A percentile compares a stretch with the other conserved stretches of the same genome.
phyloP scores from a whole-genome alignment of 2,888 invertebrate species.

The Micoletzkya japonica region DNA sequence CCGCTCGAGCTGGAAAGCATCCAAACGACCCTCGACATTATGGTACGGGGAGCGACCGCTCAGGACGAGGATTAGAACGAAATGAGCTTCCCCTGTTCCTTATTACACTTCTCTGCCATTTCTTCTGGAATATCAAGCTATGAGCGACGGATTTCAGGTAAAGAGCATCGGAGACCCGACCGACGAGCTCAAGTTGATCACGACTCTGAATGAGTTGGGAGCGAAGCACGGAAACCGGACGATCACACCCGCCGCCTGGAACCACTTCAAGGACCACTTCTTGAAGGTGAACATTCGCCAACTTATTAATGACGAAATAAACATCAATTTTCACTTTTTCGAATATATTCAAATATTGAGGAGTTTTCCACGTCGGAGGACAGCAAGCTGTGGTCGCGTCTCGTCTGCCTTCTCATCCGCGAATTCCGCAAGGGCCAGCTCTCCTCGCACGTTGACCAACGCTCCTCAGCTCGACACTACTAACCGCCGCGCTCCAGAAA shows the following conservation, averaged over 20 bases:
- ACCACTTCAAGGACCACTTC: slow-evolving; percentile 4
- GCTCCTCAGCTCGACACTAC: not conserved
- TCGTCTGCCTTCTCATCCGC: slow-evolving; percentile 16
- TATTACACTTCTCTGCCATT: too few relatives aligned
- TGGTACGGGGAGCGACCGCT: not conserved
- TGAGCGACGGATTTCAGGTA: not conserved
- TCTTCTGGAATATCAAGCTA: too few relatives aligned
- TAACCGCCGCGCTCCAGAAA: too few relatives aligned
- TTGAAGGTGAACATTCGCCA: not conserved
- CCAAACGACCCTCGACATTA: not conserved
- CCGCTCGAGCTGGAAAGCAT: not conserved
- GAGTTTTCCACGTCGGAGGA: slow-evolving; percentile 14
- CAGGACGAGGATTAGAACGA: not conserved
- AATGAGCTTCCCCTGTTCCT: too few relatives aligned
- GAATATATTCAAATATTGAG: slow-evolving; percentile 1
- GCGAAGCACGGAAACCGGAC: not conserved
- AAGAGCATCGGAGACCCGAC: slow-evolving; percentile 7
- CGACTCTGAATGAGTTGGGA: slow-evolving; percentile 11
- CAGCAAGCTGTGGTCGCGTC: slow-evolving; percentile 8
- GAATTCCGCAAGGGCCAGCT: slow-evolving; percentile 23
- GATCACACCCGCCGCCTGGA: slow-evolving; percentile 2
- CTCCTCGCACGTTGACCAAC: not conserved
- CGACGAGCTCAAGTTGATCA: not conserved
- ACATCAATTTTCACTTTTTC: not conserved
- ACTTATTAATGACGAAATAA: not conserved